phyloP scores from a whole-genome alignment of 2,797 vertebrate genomes.

The Galagoides demidoff region DNA sequence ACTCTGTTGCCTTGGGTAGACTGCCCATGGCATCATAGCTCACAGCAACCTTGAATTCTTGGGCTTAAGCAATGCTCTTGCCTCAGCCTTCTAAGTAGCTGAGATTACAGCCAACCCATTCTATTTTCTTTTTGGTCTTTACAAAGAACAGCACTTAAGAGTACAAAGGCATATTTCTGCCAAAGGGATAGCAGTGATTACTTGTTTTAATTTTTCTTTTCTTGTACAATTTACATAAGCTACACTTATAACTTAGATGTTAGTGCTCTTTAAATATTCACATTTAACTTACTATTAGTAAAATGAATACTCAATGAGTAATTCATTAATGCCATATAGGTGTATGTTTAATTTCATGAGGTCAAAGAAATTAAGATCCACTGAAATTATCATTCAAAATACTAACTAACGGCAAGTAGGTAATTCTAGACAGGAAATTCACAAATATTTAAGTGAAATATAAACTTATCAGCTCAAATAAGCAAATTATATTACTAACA shows the following conservation, averaged over 20 bases:
- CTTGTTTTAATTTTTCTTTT: background rate
- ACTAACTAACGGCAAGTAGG: background rate
- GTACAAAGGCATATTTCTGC: background rate
- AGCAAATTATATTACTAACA: conserved; percentile 15
- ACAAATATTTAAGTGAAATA: background rate
- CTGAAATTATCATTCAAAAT: conserved; percentile 28
- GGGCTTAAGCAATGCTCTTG: no score
- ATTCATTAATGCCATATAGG: background rate
- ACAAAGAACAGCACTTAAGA: background rate
- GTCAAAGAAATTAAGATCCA: conserved; percentile 45
- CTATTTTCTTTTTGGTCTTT: background rate
- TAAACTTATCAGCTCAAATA: conserved; percentile 29
- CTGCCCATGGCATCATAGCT: no score
- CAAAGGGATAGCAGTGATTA: conserved; percentile 20
- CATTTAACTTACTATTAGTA: conserved; percentile 17
- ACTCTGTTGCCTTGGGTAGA: no score
- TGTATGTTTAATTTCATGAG: conserved; percentile 29
- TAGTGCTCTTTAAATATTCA: conserved; percentile 10
- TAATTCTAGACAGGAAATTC: conserved; percentile 8
- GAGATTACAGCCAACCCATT: background rate
- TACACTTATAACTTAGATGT: background rate
- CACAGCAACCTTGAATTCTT: no score
- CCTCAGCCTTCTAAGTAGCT: no score
- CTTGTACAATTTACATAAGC: background rate
- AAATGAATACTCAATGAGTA: conserved; percentile 19